Evolutionary conservation across 2,797 vertebrate genomes (phyloP).

Genomic region (Enteromius unitaeniatus): DNA sequence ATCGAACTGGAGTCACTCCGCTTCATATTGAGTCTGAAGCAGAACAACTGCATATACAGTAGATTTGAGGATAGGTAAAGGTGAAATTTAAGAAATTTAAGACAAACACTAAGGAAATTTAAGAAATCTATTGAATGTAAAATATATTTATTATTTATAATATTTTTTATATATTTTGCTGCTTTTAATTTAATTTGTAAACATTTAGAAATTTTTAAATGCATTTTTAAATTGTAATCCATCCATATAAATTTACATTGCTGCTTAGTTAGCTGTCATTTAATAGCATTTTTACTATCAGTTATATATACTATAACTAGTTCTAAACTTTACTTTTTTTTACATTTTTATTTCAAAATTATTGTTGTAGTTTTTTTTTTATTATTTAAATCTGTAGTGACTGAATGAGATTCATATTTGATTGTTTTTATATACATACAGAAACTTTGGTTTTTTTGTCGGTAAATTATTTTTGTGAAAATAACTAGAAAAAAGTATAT

Average conservation of each 20-base stretch:
- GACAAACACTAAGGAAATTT: no score
- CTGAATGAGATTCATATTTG: background rate
- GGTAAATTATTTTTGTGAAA: background rate
- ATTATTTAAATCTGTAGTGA: background rate
- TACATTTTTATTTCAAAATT: background rate
- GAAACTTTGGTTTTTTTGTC: background rate
- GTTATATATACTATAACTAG: no score
- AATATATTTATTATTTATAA: background rate
- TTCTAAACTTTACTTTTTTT: background rate
- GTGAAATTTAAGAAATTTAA: background rate
- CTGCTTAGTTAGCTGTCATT: no score
- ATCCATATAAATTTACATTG: no score
- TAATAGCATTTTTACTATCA: no score
- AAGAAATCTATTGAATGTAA: background rate
- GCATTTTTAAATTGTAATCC: no score
- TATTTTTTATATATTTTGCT: background rate
- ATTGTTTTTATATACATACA: background rate
- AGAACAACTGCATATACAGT: background rate
- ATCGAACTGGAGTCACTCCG: background rate
- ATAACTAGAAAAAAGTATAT: background rate
- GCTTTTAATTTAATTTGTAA: background rate
- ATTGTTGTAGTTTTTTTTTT: background rate
- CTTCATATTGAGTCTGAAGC: background rate
- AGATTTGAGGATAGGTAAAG: background rate
- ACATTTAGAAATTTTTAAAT: no score